Percentiles rank a stretch among this genome's conserved stretches.
These are phyloP conservation scores for Heliconius ismenius DNA, from an alignment of 2,888 invertebrate species.

Conservation along the genomic window DNA sequence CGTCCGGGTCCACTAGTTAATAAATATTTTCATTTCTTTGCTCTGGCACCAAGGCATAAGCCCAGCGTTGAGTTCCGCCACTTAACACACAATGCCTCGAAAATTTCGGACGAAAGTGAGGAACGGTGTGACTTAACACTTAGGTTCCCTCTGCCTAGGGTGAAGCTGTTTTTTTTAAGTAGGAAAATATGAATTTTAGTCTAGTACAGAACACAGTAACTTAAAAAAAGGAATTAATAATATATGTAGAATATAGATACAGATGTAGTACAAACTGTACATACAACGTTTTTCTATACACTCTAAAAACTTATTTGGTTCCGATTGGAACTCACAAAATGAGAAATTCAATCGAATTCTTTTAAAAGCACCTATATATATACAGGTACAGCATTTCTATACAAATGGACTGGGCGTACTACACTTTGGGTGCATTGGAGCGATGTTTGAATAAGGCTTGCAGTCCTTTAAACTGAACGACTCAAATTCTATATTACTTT, in stretches of 20 bases:
- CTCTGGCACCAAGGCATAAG: too few relatives aligned
- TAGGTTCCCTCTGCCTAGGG: too few relatives aligned
- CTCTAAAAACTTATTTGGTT: not conserved
- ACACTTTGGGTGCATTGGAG: constrained; percentile 5
- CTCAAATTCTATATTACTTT: not conserved
- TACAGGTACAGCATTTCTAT: constrained; percentile 18
- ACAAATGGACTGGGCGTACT: constrained; percentile 15
- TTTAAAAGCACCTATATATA: constrained; percentile 1
- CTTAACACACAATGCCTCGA: too few relatives aligned
- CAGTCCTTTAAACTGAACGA: not conserved
- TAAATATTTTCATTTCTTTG: too few relatives aligned
- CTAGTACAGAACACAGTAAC: too few relatives aligned
- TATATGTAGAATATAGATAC: not conserved
- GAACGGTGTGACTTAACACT: too few relatives aligned
- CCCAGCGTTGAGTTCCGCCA: too few relatives aligned
- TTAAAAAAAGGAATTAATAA: too few relatives aligned
- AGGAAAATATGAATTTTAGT: too few relatives aligned
- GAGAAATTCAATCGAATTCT: not conserved
- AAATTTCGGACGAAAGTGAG: too few relatives aligned
- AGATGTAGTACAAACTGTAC: not conserved
- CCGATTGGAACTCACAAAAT: constrained; percentile 1
- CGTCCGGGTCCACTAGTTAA: too few relatives aligned
- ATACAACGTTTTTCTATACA: not conserved
- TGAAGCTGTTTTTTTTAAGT: too few relatives aligned
- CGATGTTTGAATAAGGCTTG: constrained; percentile 1